Evolutionary conservation across 2,113 vertebrate species (phyloP).

Genomic region (Sinocyclocheilus rhinocerous): DNA sequence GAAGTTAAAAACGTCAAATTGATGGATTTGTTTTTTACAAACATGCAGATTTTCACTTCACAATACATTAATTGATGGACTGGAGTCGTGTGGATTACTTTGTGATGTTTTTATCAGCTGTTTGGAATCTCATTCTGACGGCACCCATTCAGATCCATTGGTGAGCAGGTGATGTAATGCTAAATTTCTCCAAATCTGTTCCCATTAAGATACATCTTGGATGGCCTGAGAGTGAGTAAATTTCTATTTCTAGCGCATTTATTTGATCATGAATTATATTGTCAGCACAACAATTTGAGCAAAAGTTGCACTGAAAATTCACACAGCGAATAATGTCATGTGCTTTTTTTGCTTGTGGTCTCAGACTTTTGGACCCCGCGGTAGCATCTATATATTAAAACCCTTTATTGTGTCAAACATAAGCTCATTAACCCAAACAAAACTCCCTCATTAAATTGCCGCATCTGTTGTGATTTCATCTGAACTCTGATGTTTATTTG

Average conservation of each 20-base stretch:
- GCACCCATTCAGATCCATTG: no score
- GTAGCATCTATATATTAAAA: background rate
- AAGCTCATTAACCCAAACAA: constrained; percentile 23
- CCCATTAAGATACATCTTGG: no score
- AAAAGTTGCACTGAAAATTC: background rate
- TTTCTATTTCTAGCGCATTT: background rate
- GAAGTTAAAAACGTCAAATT: no score
- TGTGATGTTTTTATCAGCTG: no score
- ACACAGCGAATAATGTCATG: background rate
- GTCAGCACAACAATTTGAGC: background rate
- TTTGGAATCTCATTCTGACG: no score
- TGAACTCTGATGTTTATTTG: background rate
- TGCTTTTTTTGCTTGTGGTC: background rate
- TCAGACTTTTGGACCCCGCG: background rate
- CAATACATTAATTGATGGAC: no score
- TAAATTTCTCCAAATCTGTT: no score
- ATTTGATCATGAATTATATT: background rate
- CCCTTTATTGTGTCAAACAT: background rate
- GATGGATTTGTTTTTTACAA: no score
- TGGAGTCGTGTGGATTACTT: no score
- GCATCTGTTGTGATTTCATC: background rate
- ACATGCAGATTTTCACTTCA: no score
- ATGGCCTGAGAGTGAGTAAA: no score
- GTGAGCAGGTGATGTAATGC: background rate
- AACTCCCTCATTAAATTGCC: background rate